A percentile compares a stretch with the other conserved stretches of the same genome.
These are phyloP conservation scores for Polypedilum vanderplanki DNA, from an alignment of 1,140 invertebrate species.

Conservation along the genomic window DNA sequence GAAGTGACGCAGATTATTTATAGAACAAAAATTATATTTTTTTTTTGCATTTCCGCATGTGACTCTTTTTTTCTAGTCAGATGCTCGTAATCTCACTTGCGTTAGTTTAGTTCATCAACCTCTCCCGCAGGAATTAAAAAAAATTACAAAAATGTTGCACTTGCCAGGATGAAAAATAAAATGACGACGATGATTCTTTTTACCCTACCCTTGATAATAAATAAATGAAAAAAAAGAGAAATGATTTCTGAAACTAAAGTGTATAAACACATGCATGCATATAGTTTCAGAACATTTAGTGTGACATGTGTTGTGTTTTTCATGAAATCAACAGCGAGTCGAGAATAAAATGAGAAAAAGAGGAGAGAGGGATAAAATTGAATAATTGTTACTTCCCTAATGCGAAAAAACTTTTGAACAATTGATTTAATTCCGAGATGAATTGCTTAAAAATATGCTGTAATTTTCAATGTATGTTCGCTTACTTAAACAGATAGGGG, in stretches of 20 bases:
- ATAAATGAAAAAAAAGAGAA: not conserved
- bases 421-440: constrained; percentile 27
- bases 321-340: not conserved
- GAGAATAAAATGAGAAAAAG: not conserved
- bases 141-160: no score
- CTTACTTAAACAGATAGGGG: not conserved
- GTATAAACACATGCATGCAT: no score
- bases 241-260: no score
- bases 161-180: no score
- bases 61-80: no score
- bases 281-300: constrained; percentile 3
- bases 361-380: constrained; percentile 1
- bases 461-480: no score
- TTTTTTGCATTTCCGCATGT: no score
- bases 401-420: constrained; percentile 1
- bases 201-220: not conserved
- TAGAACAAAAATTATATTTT: no score
- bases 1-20: no score
- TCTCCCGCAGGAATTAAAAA: no score
- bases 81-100: no score
- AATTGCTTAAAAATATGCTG: constrained; percentile 27
- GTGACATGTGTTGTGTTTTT: constrained; percentile 8
- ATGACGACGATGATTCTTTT: not conserved
- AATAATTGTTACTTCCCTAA: constrained; percentile 26
- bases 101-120: no score